phyloP scores from a whole-genome alignment of 2,888 invertebrate genomes.

The Sphaerophoria rueppellii region DNA sequence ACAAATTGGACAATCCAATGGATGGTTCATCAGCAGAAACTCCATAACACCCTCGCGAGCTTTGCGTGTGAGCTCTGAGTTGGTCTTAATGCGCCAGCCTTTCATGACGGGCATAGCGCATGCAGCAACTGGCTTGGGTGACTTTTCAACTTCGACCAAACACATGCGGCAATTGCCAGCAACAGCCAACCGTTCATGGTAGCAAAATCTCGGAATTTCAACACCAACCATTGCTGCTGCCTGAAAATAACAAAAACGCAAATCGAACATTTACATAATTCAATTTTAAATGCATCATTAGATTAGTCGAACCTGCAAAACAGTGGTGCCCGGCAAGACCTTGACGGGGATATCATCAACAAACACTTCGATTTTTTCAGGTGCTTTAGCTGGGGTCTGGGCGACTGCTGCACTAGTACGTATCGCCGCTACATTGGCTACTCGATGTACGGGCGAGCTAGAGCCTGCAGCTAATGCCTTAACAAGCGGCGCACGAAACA shows the following conservation, averaged over 20 bases:
- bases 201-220: conserved; percentile 99
- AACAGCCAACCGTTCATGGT: conserved; percentile 98
- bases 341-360: conserved; percentile 97
- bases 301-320: conserved; percentile 89
- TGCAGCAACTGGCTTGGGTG: conserved; percentile 98
- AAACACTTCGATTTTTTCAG: conserved; percentile 96
- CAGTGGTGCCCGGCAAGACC: conserved; percentile 98
- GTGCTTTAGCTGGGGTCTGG: conserved; percentile 83
- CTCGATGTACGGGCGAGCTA: conserved; percentile 80
- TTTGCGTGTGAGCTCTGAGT: conserved; percentile 94
- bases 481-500: conserved; percentile 90
- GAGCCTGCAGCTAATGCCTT: conserved; percentile 85
- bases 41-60: conserved; percentile 97
- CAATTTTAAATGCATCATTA: not conserved
- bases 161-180: conserved; percentile 99
- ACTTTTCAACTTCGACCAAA: conserved; percentile 99
- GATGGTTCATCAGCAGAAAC: conserved; percentile 98
- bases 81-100: conserved; percentile 99
- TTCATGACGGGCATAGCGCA: conserved; percentile 99
- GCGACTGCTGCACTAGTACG: conserved; percentile 82
- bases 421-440: conserved; percentile 82
- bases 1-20: conserved; percentile 99
- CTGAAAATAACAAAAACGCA: conserved; percentile 82
- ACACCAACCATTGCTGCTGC: conserved; percentile 97
- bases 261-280: conserved; percentile 19